Conservation (phyloP, 2,888 invertebrate genomes). For the Tipula lateralis region DNA sequence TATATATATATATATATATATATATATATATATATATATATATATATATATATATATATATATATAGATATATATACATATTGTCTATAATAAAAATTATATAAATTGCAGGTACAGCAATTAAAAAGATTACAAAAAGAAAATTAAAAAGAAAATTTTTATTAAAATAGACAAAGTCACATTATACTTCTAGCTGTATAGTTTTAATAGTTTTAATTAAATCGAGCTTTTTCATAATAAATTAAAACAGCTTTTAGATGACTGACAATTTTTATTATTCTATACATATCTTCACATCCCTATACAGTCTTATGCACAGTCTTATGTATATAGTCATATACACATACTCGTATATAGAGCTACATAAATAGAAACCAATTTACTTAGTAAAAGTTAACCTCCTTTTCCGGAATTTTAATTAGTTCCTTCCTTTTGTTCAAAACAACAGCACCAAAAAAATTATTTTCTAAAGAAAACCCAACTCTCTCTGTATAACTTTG, state of each 20-base stretch:
- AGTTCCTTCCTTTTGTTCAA: slow-evolving; percentile 2
- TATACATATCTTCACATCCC: too few species aligned
- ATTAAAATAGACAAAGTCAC: background rate
- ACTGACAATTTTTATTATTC: background rate
- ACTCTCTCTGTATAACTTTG: background rate
- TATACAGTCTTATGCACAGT: too few species aligned
- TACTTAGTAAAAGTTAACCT: slow-evolving; percentile 5
- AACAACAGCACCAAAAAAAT: background rate
- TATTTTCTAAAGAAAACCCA: background rate
- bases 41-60: too few species aligned
- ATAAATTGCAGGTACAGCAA: background rate
- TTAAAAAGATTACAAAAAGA: background rate
- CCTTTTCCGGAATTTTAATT: slow-evolving; percentile 4
- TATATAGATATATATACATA: too few species aligned
- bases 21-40: too few species aligned
- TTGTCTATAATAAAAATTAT: background rate
- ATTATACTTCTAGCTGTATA: background rate
- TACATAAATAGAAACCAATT: background rate
- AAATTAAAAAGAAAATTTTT: background rate
- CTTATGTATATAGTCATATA: background rate
- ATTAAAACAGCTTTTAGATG: slow-evolving; percentile 11
- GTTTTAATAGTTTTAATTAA: slow-evolving; percentile 24
- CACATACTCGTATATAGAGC: background rate
- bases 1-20: too few species aligned
- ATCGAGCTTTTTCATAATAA: background rate